These are phyloP conservation scores for Sylvilagus floridanus DNA, from an alignment of 2,797 vertebrate species.

Conservation along the genomic window DNA sequence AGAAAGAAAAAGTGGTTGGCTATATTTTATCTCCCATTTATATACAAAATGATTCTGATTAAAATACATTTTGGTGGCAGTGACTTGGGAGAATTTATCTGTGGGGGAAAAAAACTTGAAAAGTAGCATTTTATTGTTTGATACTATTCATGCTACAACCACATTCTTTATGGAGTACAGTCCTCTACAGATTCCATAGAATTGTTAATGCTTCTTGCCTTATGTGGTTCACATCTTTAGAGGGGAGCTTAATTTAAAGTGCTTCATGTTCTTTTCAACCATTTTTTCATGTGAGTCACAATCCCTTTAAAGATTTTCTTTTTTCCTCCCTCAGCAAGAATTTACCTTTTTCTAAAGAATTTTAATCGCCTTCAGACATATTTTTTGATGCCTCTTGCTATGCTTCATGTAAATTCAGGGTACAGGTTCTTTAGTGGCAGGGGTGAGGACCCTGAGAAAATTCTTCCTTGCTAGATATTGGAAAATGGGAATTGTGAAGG, in stretches of 20 bases:
- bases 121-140: slow-evolving; percentile 67
- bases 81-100: slow-evolving; percentile 62
- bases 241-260: neutral
- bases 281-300: neutral
- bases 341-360: slow-evolving; percentile 58
- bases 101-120: slow-evolving; percentile 29
- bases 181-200: neutral
- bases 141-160: slow-evolving; percentile 62
- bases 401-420: slow-evolving; percentile 32
- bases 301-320: slow-evolving; percentile 61
- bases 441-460: neutral
- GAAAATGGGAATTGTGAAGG: neutral
- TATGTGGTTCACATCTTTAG: neutral
- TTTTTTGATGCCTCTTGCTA: slow-evolving; percentile 14
- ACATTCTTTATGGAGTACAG: slow-evolving; percentile 14
- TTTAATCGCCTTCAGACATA: slow-evolving; percentile 46
- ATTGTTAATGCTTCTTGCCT: slow-evolving; percentile 9
- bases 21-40: slow-evolving; percentile 72
- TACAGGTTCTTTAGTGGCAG: neutral
- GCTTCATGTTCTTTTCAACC: slow-evolving; percentile 32
- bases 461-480: neutral
- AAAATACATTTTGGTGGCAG: slow-evolving; percentile 72
- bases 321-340: slow-evolving; percentile 44
- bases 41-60: slow-evolving; percentile 72
- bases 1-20: slow-evolving; percentile 30